Conservation (phyloP, 2,888 invertebrate genomes). For the Drosophila pullipes region DNA sequence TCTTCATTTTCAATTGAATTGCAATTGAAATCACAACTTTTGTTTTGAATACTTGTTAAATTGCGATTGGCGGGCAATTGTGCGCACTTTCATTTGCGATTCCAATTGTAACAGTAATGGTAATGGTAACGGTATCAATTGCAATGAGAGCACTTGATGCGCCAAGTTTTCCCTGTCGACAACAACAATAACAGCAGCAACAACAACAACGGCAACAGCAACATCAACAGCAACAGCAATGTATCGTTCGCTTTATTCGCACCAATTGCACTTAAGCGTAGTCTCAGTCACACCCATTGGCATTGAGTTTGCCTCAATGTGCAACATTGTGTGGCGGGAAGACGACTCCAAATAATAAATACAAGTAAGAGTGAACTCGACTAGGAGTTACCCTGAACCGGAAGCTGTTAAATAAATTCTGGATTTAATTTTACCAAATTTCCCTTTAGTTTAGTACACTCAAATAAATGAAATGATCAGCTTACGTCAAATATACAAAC, state of each 20-base stretch:
- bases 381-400: neutral
- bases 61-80: constrained; percentile 62
- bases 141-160: constrained; percentile 67
- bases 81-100: constrained; percentile 71
- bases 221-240: constrained; percentile 31
- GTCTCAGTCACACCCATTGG: constrained; percentile 8
- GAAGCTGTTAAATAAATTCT: neutral
- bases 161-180: constrained; percentile 60
- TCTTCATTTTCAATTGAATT: constrained; percentile 61
- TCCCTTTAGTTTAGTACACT: neutral
- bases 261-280: constrained; percentile 65
- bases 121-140: constrained; percentile 23
- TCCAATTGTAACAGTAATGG: constrained; percentile 18
- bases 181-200: neutral
- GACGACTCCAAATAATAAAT: constrained; percentile 1
- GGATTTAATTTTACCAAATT: neutral
- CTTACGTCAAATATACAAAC: neutral
- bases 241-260: constrained; percentile 52
- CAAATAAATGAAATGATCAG: constrained; percentile 20
- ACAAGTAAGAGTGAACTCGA: neutral
- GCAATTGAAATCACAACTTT: constrained; percentile 20
- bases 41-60: constrained; percentile 64
- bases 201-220: neutral
- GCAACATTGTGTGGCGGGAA: constrained; percentile 59
- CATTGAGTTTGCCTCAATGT: constrained; percentile 65